Percentiles rank a stretch among this genome's conserved stretches.
Conservation (phyloP, 2,888 invertebrate genomes). For the Microctonus hyperodae region DNA sequence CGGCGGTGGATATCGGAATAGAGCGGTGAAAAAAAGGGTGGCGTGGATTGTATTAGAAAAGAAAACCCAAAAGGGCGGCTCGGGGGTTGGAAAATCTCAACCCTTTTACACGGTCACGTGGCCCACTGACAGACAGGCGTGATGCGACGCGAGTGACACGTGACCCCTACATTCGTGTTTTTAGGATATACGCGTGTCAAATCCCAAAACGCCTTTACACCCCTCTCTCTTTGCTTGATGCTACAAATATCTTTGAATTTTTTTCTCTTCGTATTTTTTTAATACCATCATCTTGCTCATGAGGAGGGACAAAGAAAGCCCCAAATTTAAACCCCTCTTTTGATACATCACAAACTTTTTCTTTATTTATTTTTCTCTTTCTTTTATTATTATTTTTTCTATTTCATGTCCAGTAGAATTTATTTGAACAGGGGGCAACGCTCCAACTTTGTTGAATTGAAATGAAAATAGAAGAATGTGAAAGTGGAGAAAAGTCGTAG, state of each 20-base stretch:
- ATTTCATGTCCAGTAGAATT: slow-evolving; percentile 19
- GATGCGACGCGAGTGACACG: slow-evolving; percentile 49
- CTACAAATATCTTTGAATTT: slow-evolving; percentile 27
- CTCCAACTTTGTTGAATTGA: slow-evolving; percentile 42
- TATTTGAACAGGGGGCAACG: slow-evolving; percentile 34
- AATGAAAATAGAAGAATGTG: slow-evolving; percentile 36
- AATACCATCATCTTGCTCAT: slow-evolving; percentile 9
- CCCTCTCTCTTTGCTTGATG: slow-evolving; percentile 4
- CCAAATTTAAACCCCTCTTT: not conserved
- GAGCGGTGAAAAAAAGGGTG: not conserved
- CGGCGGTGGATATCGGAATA: slow-evolving; percentile 15
- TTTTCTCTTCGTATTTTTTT: slow-evolving; percentile 21
- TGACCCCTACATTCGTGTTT: slow-evolving; percentile 50
- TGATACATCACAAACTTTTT: not conserved
- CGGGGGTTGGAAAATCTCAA: slow-evolving; percentile 57
- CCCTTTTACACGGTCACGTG: slow-evolving; percentile 62
- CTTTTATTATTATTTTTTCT: slow-evolving; percentile 27
- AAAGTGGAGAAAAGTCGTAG: slow-evolving; percentile 8
- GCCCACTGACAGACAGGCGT: slow-evolving; percentile 48
- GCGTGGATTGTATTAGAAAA: slow-evolving; percentile 23
- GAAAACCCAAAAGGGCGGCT: slow-evolving; percentile 15
- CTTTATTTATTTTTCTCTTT: not conserved
- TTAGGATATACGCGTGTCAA: slow-evolving; percentile 61
- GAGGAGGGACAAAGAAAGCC: not conserved
- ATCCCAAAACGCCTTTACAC: slow-evolving; percentile 53